A percentile compares a stretch with the other conserved stretches of the same genome.
Conservation (phyloP, 2,797 vertebrate species). For the Leucoraja ocellata region DNA sequence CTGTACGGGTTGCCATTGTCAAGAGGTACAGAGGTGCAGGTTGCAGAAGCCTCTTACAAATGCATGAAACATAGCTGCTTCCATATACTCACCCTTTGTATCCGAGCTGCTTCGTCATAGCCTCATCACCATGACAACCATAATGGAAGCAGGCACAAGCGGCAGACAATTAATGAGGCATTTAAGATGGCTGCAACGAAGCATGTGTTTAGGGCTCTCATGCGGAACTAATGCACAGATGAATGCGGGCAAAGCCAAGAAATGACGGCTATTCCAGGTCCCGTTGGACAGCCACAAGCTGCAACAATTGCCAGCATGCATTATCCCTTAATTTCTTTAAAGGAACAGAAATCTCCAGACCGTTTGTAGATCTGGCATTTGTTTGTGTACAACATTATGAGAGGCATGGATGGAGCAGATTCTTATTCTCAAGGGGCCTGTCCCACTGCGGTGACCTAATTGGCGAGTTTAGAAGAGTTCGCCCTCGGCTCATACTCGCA, state of each 20-base stretch:
- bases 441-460: not conserved
- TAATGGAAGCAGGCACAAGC: not conserved
- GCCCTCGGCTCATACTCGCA: too few species aligned
- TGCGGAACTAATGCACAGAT: not conserved
- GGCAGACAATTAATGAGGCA: not conserved
- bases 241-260: not conserved
- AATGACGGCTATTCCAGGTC: not conserved
- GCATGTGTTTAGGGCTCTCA: not conserved
- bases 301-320: not conserved
- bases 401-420: too few species aligned
- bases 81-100: not conserved
- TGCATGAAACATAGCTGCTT: not conserved
- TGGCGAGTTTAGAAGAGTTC: too few species aligned
- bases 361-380: not conserved
- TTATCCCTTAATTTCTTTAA: not conserved
- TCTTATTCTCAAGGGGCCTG: too few species aligned
- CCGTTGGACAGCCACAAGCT: not conserved
- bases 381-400: not conserved
- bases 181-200: not conserved
- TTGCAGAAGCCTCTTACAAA: not conserved
- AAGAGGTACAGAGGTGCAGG: not conserved
- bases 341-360: not conserved
- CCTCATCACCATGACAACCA: constrained; percentile 18
- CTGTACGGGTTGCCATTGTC: not conserved
- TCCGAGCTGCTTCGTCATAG: not conserved